Percentiles rank a stretch among this genome's conserved stretches.
Evolutionary conservation across 1,140 invertebrate genomes (phyloP).

Genomic region (Drosophila funebris): DNA sequence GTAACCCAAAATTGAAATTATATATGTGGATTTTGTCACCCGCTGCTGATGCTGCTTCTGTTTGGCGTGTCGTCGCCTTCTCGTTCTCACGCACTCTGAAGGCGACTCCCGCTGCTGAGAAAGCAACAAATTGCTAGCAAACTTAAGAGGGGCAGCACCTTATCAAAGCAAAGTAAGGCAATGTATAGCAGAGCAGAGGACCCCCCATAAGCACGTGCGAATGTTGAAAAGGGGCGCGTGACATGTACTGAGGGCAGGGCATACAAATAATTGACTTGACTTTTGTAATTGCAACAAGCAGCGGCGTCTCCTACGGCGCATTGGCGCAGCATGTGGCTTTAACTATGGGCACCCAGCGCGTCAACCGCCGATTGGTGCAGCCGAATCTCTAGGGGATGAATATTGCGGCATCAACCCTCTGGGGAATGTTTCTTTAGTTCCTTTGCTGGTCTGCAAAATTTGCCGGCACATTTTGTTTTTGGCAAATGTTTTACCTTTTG

Average conservation of each 20-base stretch:
- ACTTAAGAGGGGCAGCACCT: constrained; percentile 38
- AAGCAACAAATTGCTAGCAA: constrained; percentile 60
- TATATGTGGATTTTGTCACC: constrained; percentile 6
- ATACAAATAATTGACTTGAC: constrained; percentile 75
- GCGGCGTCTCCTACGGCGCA: constrained; percentile 59
- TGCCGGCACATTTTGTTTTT: constrained; percentile 25
- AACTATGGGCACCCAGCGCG: constrained; percentile 51
- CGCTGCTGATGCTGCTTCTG: constrained; percentile 1
- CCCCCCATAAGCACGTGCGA: constrained; percentile 81
- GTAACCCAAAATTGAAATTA: constrained; percentile 10
- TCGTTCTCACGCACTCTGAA: constrained; percentile 63
- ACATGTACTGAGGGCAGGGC: no score
- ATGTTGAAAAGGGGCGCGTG: constrained; percentile 39
- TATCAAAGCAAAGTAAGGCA: not conserved
- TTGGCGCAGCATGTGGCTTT: constrained; percentile 56
- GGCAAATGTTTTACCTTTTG: constrained; percentile 12
- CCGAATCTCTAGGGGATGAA: constrained; percentile 61
- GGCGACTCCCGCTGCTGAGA: constrained; percentile 72
- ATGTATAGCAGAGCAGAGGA: constrained; percentile 15
- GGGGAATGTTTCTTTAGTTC: constrained; percentile 39
- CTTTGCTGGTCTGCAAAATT: constrained; percentile 15
- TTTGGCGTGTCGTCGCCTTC: constrained; percentile 15
- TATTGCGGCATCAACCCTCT: constrained; percentile 57
- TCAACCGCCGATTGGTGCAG: constrained; percentile 68
- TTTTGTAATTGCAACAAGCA: constrained; percentile 69